A percentile compares a stretch with the other conserved stretches of the same genome.
phyloP scores from a whole-genome alignment of 2,113 vertebrate genomes.

The Mustelus asterias region DNA sequence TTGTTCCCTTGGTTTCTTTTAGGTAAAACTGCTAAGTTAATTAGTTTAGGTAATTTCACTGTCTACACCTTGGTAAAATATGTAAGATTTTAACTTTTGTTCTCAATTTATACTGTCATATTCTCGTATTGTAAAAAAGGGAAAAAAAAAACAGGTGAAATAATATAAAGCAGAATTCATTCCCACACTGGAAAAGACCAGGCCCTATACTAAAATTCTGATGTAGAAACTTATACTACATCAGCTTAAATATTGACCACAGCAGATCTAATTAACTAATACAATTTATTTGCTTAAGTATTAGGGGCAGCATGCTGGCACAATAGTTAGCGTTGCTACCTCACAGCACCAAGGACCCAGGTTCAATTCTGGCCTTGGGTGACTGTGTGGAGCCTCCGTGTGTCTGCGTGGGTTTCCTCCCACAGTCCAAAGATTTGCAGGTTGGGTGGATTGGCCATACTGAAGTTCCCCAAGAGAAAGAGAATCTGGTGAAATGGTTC shows the following conservation, averaged over 20 bases:
- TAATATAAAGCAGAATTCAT: not conserved
- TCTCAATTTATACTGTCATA: not conserved
- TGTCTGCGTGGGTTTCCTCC: too few species aligned
- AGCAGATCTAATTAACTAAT: not conserved
- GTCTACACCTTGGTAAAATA: not conserved
- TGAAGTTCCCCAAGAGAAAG: too few species aligned
- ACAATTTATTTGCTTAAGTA: not conserved
- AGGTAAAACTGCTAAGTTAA: not conserved
- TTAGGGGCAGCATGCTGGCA: too few species aligned
- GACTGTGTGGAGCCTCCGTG: too few species aligned
- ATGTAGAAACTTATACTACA: not conserved
- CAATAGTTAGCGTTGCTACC: too few species aligned
- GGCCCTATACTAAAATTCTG: not conserved
- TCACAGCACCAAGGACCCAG: too few species aligned
- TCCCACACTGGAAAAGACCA: not conserved
- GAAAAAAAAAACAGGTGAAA: not conserved
- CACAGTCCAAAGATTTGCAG: too few species aligned
- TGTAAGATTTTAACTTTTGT: not conserved
- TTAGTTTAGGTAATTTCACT: not conserved
- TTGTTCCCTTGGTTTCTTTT: not conserved
- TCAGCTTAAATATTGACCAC: not conserved
- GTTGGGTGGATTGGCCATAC: too few species aligned
- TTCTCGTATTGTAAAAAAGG: not conserved
- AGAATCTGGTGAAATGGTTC: too few species aligned
- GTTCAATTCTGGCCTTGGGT: too few species aligned